Evolutionary conservation across 2,113 vertebrate genomes (phyloP).

Genomic region (Ciconia boyciana): DNA sequence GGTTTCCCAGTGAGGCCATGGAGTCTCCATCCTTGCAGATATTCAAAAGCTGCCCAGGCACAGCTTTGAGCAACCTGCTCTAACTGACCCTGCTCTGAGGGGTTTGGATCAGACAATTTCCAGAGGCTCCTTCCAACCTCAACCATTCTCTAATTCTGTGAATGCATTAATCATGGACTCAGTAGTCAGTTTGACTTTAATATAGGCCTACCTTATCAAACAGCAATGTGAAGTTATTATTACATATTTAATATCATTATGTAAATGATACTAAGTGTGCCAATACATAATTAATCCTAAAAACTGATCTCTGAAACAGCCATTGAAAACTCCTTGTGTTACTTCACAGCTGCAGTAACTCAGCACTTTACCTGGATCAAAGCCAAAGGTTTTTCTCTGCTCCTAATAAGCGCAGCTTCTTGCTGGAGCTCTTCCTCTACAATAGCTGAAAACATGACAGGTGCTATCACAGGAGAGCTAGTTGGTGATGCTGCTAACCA

Average conservation of each 20-base stretch:
- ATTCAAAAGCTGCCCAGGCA: not conserved
- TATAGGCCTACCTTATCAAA: not conserved
- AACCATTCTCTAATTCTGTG: not conserved
- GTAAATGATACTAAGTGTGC: not conserved
- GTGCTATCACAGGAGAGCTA: slow-evolving; percentile 69
- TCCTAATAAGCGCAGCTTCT: slow-evolving; percentile 92
- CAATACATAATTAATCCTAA: not conserved
- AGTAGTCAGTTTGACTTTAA: not conserved
- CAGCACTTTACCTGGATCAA: slow-evolving; percentile 87
- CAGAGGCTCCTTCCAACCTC: not conserved
- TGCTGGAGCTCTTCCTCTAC: slow-evolving; percentile 94
- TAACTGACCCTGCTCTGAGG: not conserved
- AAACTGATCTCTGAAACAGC: not conserved
- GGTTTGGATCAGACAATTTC: not conserved
- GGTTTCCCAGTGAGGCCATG: not conserved
- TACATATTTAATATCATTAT: not conserved
- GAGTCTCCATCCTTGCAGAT: not conserved
- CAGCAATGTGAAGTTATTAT: not conserved
- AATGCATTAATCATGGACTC: not conserved
- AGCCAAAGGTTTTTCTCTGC: slow-evolving; percentile 93
- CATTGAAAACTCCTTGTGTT: not conserved
- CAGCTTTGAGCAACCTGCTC: not conserved
- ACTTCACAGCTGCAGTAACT: not conserved
- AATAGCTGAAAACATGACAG: slow-evolving; percentile 90
- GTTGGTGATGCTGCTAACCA: slow-evolving; percentile 82